Evolutionary conservation across 2,888 invertebrate species (phyloP).

Genomic region (Sinopyrophorus schimmeli): DNA sequence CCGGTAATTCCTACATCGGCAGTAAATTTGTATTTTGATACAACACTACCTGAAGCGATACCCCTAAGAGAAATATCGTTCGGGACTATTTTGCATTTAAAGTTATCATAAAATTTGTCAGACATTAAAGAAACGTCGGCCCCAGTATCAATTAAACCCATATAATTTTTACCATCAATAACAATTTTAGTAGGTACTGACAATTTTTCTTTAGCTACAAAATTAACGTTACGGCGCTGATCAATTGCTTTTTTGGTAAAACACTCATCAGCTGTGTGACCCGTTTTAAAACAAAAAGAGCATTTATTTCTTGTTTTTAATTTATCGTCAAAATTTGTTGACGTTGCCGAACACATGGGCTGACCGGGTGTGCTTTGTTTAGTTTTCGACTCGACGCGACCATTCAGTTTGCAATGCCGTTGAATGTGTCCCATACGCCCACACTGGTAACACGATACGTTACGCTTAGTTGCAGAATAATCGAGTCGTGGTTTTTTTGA

Average conservation of each 20-base stretch:
- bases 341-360: no score
- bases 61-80: neutral
- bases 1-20: slow-evolving; percentile 13
- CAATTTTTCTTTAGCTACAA: slow-evolving; percentile 16
- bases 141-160: slow-evolving; percentile 21
- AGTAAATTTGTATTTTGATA: slow-evolving; percentile 4
- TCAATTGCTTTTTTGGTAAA: slow-evolving; percentile 28
- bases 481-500: no score
- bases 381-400: no score
- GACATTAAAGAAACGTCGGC: slow-evolving; percentile 22
- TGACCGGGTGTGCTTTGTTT: no score
- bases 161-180: slow-evolving; percentile 13
- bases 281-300: slow-evolving; percentile 25
- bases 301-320: neutral
- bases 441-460: slow-evolving; percentile 24
- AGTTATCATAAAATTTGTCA: slow-evolving; percentile 10
- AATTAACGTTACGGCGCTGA: slow-evolving; percentile 20
- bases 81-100: slow-evolving; percentile 2
- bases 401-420: slow-evolving; percentile 25
- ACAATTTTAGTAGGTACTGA: slow-evolving; percentile 1
- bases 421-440: slow-evolving; percentile 25
- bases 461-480: no score
- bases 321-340: no score
- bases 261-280: slow-evolving; percentile 25
- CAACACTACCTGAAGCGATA: neutral